Evolutionary conservation across 1,140 invertebrate genomes (phyloP), one percentile per base, ranked within the genome.

Genomic region (Heliconius melpomene): DNA sequence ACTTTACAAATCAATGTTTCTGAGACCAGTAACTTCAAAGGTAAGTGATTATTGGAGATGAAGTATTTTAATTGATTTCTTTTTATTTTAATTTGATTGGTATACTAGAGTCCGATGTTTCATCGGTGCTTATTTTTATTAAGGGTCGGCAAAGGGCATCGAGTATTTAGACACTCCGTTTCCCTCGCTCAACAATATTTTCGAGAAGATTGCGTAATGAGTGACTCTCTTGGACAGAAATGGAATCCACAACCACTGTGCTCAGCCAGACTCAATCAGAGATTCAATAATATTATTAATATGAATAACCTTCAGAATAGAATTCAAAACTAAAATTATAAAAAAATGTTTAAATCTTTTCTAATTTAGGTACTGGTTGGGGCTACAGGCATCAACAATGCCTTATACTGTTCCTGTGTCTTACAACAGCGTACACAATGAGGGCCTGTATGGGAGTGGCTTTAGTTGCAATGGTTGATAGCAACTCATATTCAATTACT

Each of bases 361-460:
- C 40, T 60, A 0, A 60, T 7, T 72, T 13, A 79, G 70, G 77
- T 77, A 60, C 75, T 74, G 79, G 77, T 72, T 93, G 84, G 86
- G 92, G 92, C 2, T 86, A 86, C 77, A 94, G 97, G 52, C 97
- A 97, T 86, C 87, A 95, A 72, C 97, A 97, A 89, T 95, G 95
- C 2, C 74, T 97, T 0, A 88, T 97, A 11, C 83, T 97, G 38
- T 97, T 97, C 80, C 82, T 96, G 11, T 95, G 96, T 18, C 94
- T 97, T 74, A 94, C 96, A n/a, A 95, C 96, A 57, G 96, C 96
- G 2, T 97, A 97, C 84, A 96, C 95, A 9, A 95, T 96, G 83
- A 92, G 97, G 79, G 95, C 96, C 0, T 96, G 96, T 79, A 95
- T 97, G 86, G 97, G 96, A 2, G 96, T 97, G 2, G 96, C 96